Conservation (phyloP, 2,888 invertebrate species). For the Bellardia pandia region DNA sequence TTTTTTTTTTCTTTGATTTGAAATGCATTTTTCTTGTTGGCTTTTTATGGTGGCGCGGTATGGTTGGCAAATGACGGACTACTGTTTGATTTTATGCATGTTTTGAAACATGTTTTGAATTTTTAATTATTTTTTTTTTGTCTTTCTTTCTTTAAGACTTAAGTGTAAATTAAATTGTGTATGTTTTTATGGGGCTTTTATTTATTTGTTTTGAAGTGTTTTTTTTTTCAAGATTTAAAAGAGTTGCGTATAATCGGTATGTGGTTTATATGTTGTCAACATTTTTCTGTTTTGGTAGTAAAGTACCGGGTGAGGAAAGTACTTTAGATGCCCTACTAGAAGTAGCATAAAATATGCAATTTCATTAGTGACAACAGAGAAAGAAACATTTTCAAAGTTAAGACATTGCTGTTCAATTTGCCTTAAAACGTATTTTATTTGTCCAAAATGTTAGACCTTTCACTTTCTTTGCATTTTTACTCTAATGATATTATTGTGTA, state of each 20-base stretch:
- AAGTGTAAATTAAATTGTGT: conserved; percentile 64
- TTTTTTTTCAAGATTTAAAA: conserved; percentile 9
- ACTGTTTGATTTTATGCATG: conserved; percentile 43
- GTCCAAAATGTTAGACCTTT: no score
- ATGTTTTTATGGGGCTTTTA: background rate
- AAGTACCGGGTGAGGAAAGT: no score
- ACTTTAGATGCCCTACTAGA: no score
- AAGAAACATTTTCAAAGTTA: no score
- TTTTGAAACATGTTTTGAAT: conserved; percentile 38
- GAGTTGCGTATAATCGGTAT: conserved; percentile 50
- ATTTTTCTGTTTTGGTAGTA: background rate
- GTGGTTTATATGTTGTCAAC: conserved; percentile 43
- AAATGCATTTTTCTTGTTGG: conserved; percentile 31
- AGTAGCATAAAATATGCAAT: no score
- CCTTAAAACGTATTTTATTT: no score
- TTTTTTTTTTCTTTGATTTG: background rate
- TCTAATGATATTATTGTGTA: no score
- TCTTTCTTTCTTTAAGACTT: background rate
- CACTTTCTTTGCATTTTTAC: no score
- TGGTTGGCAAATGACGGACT: conserved; percentile 4
- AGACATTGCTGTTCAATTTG: no score
- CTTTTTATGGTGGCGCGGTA: background rate
- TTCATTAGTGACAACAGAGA: no score
- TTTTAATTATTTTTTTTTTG: conserved; percentile 22
- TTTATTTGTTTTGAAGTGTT: conserved; percentile 7